These are phyloP conservation scores for Malurus elegans DNA, from an alignment of 2,113 vertebrate species.

Conservation along the genomic window DNA sequence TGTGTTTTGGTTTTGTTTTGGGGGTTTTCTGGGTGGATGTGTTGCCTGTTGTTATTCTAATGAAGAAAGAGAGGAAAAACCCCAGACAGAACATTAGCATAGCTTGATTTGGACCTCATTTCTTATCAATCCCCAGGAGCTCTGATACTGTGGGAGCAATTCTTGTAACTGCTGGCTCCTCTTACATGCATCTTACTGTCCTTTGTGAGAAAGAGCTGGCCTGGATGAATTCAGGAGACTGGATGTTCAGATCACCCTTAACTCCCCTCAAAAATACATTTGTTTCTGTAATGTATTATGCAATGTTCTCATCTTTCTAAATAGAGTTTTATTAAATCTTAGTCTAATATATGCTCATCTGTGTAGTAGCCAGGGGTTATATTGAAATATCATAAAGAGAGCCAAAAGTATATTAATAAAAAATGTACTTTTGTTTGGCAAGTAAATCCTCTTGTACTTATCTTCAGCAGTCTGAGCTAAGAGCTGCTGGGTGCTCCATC, in stretches of 20 bases:
- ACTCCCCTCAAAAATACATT: neutral
- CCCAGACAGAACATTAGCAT: neutral
- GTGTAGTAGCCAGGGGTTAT: constrained; percentile 49
- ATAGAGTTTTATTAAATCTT: constrained; percentile 50
- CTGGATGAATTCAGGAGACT: neutral
- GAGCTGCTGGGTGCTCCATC: neutral
- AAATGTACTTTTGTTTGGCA: constrained; percentile 32
- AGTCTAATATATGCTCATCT: neutral
- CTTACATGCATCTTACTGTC: neutral
- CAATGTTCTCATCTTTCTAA: constrained; percentile 44
- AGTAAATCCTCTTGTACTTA: neutral
- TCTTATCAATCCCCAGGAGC: neutral
- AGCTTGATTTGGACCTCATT: neutral
- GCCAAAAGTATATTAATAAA: constrained; percentile 58
- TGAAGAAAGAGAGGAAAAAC: neutral
- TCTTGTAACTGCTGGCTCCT: neutral
- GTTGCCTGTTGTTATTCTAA: neutral
- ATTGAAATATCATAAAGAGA: constrained; percentile 19
- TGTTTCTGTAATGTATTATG: constrained; percentile 24
- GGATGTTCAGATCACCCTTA: neutral
- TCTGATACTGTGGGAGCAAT: neutral
- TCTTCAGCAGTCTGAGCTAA: neutral
- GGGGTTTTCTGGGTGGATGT: neutral
- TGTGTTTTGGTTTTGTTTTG: neutral
- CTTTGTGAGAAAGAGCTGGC: neutral